Base-by-base conservation (phyloP, 2,888 invertebrate genomes). In the Netelia inedita region DNA sequence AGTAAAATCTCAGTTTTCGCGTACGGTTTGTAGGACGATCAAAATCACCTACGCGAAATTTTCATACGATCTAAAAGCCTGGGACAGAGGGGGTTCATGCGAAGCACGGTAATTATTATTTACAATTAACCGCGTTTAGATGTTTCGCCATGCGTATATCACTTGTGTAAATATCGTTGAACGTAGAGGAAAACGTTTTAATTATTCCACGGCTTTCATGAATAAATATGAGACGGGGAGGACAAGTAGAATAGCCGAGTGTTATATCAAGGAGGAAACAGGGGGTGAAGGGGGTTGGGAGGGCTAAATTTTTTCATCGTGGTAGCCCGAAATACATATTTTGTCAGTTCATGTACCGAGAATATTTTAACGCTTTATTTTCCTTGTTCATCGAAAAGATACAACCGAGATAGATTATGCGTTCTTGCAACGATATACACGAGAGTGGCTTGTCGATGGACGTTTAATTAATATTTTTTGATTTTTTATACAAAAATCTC, bases 81-180 rank as follows among this genome's bases (percentile, higher is more conserved):
- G 68, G 76, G 46, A 69, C 28, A 50, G 61, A 21, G 57, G 55
- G 41, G 43, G 61, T 46, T 76, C 53, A 74, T 79, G 69, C 69
- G 28, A 28, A 28, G 35, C 35, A 65, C 19, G 65, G 68, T 84
- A 75, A 88, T 88, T 88, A 83, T 87, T 88, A 81, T 88, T 87
- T 84, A 71, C 85, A 88, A 87, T 88, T 87, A 88, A 87, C 86
- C 85, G 79, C 82, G 81, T 83, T 86, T 87, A 87, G 59, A 78
- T 81, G 82, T 75, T 79, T 72, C 46, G 69, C 59, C 74, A 82
- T 83, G 83, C 73, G 73, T 75, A 65, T 68, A 75, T 41, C 63
- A 16, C 41, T 16, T 16, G 78, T 71, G 59, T 71, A 74, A 82
- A 79, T 71, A 79, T 66, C 43, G 59, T 41, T 71, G 75, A 55